Evolutionary conservation across 2,888 invertebrate species (phyloP), one percentile per base, ranked within the genome.

Genomic region (Lathronympha strigana): DNA sequence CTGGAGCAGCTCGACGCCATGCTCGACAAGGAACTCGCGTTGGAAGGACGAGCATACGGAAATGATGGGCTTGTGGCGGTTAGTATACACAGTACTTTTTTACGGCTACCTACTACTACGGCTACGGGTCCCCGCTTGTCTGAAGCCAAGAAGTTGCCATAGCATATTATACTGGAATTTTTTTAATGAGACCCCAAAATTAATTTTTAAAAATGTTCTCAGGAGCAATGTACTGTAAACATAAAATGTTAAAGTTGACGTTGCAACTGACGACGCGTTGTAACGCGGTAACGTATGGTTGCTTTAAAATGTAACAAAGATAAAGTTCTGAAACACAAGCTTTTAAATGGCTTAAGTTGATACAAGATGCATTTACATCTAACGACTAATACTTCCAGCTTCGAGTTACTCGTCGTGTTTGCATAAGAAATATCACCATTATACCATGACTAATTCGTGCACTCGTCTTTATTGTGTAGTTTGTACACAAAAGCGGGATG

Each of bases 31-130:
- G 95, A 95, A 80, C 86, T 95, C 54, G 94, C 95, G 68, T 91
- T 95, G 67, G 94, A 94, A 73, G 94, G 94, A 67, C 93, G 94
- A 62, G 78, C 90, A 2, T 92, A 91, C 67, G 92, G 91, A 66
- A 92, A 91, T 70, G 96, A 96, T 78, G 95, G 94, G 15, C 87
- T 96, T 70, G 82, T 95, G 69, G 94, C 96, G 89, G 96, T 96
- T 87, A 93, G 94, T 90, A n/a, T 23, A 28, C 0, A 11, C 6
- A 25, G 25, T 11, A 9, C 2, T 47, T n/a, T 5, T 17, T 40
- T 6, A 17, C 4, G 9, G 17, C 6, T 17, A 17, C 15, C n/a
- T 40, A 4, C 6, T 40, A 40, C 8, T 8, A 40, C n/a, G n/a
- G n/a, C n/a, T n/a, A n/a, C n/a, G n/a, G n/a, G n/a, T n/a, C n/a